Evolutionary conservation across 2,888 invertebrate species (phyloP), one percentile per base, ranked within the genome.

Genomic region (Geophilus truncorum): DNA sequence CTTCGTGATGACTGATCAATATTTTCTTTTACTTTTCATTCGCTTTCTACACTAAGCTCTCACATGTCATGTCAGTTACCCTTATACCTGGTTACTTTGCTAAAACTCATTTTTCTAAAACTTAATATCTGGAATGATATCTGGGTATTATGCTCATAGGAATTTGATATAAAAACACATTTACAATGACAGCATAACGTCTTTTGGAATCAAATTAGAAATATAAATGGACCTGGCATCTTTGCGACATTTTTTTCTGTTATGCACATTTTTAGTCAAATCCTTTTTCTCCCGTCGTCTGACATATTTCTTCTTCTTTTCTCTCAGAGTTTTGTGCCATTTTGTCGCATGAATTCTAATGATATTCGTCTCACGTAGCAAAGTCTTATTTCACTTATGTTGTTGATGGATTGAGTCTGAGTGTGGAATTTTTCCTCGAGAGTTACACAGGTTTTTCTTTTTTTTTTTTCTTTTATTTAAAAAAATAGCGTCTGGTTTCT

Each of bases 361-460:
- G 70, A 70, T 70, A 70, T 70, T 70, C 70, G 70, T 70, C 70
- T 70, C 70, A 70, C 70, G 70, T 28, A 70, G 70, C 4, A 70
- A 70, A 70, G 70, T 70, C 70, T 70, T 70, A 70, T 70, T 70
- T 70, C 70, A 70, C 70, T 70, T 70, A 70, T 25, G 70, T 70
- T 70, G 70, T 70, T 70, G 70, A 70, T 70, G 70, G 70, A 70
- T 70, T 70, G 70, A 70, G 70, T 70, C 70, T 70, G 70, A 45
- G 45, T 70, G 70, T 70, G 70, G 70, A 28, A 70, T 70, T 70
- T 70, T 70, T 70, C 23, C 70, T 70, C 70, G 28, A 70, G 70
- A 70, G 70, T 70, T 70, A 23, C 70, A 70, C 70, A 23, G 28
- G 70, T 23, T 70, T 70, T 70, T 70, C 15, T 12, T 25, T 28